phyloP scores from a whole-genome alignment of 1,140 invertebrate genomes.

The Wiebesia pumilae region DNA sequence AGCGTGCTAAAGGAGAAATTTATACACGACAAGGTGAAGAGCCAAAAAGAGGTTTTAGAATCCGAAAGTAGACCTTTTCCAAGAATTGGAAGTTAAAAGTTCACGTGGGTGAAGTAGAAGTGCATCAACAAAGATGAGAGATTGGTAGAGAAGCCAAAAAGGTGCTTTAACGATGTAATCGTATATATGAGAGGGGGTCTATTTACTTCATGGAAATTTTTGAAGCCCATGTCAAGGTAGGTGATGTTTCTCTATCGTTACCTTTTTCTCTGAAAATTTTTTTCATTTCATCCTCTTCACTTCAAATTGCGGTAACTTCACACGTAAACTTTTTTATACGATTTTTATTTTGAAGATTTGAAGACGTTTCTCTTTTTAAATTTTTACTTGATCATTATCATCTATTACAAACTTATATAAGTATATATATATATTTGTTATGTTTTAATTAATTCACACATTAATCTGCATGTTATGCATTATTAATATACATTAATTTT shows the following conservation, averaged over 20 bases:
- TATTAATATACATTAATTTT: too few relatives aligned
- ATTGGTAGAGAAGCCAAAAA: neutral
- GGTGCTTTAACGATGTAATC: conserved; percentile 5
- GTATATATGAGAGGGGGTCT: neutral
- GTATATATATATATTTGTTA: too few relatives aligned
- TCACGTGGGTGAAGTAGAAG: neutral
- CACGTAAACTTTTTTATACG: neutral
- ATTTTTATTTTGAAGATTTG: neutral
- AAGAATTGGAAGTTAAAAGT: conserved; percentile 17
- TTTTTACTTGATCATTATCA: too few relatives aligned
- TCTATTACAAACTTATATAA: too few relatives aligned
- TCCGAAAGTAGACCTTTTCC: neutral
- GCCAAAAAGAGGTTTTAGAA: conserved; percentile 14
- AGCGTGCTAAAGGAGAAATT: conserved; percentile 22
- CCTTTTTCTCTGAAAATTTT: neutral
- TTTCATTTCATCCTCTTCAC: neutral
- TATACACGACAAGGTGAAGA: conserved; percentile 2
- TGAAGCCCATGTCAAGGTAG: neutral
- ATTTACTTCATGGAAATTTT: conserved; percentile 22
- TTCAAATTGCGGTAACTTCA: conserved; percentile 28
- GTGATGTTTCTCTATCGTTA: neutral
- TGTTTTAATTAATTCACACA: too few relatives aligned
- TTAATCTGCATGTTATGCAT: too few relatives aligned
- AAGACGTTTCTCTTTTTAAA: too few relatives aligned
- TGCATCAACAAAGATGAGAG: neutral